These are phyloP conservation scores for Leptobrachium leishanense DNA, from an alignment of 2,113 vertebrate species.

Conservation along the genomic window DNA sequence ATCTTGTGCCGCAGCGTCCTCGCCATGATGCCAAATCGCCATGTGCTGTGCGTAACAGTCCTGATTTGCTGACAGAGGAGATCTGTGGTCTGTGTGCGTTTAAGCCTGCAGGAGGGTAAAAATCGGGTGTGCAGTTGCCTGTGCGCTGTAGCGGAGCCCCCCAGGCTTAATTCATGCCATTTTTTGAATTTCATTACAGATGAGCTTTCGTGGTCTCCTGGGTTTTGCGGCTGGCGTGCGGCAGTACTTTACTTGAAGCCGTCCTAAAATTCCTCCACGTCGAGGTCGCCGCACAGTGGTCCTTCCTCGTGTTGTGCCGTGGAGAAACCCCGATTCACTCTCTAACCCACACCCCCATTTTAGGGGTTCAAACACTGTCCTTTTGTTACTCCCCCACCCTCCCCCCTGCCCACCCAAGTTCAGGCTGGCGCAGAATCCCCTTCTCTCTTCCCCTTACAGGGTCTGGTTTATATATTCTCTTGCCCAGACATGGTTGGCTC, in stretches of 20 bases:
- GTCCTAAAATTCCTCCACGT: background rate
- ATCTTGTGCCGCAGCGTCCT: background rate
- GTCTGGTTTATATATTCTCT: constrained; percentile 10
- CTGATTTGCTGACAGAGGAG: no score
- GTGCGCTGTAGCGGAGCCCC: no score
- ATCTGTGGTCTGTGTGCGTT: no score
- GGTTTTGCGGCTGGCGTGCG: background rate
- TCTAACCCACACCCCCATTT: background rate
- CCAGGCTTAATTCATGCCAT: no score
- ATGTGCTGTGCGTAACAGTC: no score
- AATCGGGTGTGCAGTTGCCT: no score
- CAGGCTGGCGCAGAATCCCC: constrained; percentile 5
- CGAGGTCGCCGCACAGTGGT: constrained; percentile 5
- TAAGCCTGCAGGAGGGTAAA: no score
- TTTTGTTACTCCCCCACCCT: background rate
- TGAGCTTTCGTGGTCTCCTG: background rate
- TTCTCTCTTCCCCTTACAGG: constrained; percentile 39
- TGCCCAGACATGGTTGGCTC: background rate
- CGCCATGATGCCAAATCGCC: background rate
- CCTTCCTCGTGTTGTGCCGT: background rate
- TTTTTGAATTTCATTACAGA: no score
- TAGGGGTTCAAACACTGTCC: background rate
- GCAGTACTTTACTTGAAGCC: background rate
- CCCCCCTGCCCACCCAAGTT: constrained; percentile 11
- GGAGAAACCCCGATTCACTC: constrained; percentile 3